A percentile compares a stretch with the other conserved stretches of the same genome.
Evolutionary conservation across 1,140 invertebrate genomes (phyloP).

Genomic region (Papilio polyxenes): DNA sequence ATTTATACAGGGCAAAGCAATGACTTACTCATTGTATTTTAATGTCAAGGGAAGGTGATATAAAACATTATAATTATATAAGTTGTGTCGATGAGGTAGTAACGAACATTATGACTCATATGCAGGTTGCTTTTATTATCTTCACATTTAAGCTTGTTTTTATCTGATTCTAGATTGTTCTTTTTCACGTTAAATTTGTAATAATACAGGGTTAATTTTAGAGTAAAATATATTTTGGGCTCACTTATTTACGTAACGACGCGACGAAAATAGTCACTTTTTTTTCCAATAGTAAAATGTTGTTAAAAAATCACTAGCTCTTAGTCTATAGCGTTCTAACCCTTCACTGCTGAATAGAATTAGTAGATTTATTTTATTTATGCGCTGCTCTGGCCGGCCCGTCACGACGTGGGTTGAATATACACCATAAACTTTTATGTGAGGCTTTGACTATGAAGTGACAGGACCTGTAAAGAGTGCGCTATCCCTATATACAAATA

Average conservation of each 20-base stretch:
- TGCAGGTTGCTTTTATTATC: not conserved
- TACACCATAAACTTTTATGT: conserved; percentile 61
- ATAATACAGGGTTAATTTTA: too few relatives aligned
- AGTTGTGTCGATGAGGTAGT: not conserved
- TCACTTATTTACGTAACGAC: too few relatives aligned
- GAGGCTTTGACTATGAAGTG: conserved; percentile 31
- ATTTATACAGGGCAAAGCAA: too few relatives aligned
- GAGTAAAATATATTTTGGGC: too few relatives aligned
- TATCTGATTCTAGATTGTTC: not conserved
- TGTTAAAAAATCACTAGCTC: not conserved
- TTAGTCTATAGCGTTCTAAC: conserved; percentile 11
- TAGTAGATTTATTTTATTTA: conserved; percentile 52
- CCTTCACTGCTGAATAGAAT: conserved; percentile 28
- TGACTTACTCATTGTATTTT: not conserved
- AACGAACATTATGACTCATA: not conserved
- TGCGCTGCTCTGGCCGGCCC: conserved; percentile 38
- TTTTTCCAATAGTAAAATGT: too few relatives aligned
- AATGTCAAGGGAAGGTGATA: conserved; percentile 23
- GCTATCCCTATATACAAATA: too few relatives aligned
- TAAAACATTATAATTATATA: not conserved
- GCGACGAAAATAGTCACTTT: too few relatives aligned
- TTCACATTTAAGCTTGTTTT: not conserved
- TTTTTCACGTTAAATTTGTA: too few relatives aligned
- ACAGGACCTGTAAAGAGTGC: not conserved
- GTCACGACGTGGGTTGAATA: conserved; percentile 48